Evolutionary conservation across 2,888 invertebrate species (phyloP).

Genomic region (Lepidonotus clava): DNA sequence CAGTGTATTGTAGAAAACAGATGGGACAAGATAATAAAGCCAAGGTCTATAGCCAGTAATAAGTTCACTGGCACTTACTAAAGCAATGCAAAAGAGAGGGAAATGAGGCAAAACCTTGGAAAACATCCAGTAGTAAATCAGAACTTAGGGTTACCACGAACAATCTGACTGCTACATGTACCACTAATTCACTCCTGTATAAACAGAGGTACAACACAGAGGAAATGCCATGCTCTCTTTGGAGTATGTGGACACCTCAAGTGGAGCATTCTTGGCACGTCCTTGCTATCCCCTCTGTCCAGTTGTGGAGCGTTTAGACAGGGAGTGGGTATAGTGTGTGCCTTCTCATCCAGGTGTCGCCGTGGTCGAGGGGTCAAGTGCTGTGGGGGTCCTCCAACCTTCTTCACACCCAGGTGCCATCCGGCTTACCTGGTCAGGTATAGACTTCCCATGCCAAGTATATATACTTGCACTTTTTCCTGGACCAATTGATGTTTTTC

Average conservation of each 20-base stretch:
- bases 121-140: no score
- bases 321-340: not conserved
- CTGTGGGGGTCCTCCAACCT: not conserved
- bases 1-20: no score
- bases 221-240: not conserved
- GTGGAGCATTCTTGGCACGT: constrained; percentile 37
- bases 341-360: constrained; percentile 5
- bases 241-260: not conserved
- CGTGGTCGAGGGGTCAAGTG: constrained; percentile 34
- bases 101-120: no score
- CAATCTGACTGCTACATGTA: no score
- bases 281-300: not conserved
- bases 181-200: not conserved
- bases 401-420: constrained; percentile 33
- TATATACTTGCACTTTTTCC: no score
- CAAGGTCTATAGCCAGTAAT: no score
- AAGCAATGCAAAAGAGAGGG: no score
- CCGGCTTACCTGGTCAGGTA: not conserved
- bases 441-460: no score
- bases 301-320: not conserved
- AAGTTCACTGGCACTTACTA: no score
- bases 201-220: constrained; percentile 5
- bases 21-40: no score
- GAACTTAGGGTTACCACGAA: no score
- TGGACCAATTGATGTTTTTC: no score